These are phyloP conservation scores for Phrixothrix hirtus DNA, from an alignment of 2,888 invertebrate species.

Conservation along the genomic window DNA sequence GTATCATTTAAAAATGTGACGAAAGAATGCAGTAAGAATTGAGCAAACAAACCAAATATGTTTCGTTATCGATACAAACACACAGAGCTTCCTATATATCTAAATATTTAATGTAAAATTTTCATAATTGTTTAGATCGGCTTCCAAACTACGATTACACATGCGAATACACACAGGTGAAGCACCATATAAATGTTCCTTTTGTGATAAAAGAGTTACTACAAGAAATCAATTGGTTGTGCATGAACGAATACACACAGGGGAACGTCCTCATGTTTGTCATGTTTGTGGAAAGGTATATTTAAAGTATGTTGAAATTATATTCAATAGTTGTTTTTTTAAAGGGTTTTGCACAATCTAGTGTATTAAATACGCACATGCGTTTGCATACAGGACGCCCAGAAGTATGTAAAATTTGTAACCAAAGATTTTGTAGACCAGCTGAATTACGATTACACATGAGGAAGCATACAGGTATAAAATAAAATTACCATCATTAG, in stretches of 20 bases:
- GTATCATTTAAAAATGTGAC: not conserved
- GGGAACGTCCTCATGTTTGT: conserved; percentile 46
- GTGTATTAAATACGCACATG: conserved; percentile 49
- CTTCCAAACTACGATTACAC: conserved; percentile 42
- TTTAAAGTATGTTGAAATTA: not conserved
- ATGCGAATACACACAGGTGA: conserved; percentile 46
- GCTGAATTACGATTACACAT: conserved; percentile 48
- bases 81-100: no score
- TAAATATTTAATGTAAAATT: no score
- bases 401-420: conserved; percentile 47
- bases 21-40: no score
- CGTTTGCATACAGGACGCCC: conserved; percentile 48
- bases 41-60: no score
- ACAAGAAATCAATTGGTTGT: conserved; percentile 42
- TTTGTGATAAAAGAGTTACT: conserved; percentile 45
- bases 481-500: no score
- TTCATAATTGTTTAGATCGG: no score
- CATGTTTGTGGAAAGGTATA: conserved; percentile 46
- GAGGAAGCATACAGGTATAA: conserved; percentile 50
- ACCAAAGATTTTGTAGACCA: conserved; percentile 48
- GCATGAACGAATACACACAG: conserved; percentile 47
- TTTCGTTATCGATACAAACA: no score
- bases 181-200: conserved; percentile 43
- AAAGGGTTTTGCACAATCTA: conserved; percentile 46
- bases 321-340: not conserved